Base-by-base conservation (phyloP, 2,113 vertebrate species). In the Labeo catla region DNA sequence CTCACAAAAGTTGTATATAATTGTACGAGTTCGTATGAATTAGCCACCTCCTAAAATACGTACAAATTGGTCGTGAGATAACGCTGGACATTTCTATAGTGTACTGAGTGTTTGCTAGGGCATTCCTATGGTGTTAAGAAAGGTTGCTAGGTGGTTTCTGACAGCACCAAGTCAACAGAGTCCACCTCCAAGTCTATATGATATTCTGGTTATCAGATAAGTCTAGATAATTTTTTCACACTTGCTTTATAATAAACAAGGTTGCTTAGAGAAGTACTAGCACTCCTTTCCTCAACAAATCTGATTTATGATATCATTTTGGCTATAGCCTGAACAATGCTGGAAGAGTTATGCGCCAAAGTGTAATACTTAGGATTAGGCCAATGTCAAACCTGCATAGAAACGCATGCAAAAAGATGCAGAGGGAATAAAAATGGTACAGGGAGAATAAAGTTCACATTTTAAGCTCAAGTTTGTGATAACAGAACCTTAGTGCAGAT, bases 251-350 rank as follows among this genome's bases (percentile, higher is more conserved):
- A 19, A 7, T 68, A 68, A 68, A 68, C 21, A 73, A 73, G 2
- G 39, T 43, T 45, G 70, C 70, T 73, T 45, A 73, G 70, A 73
- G 70, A 45, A 21, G 8, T 45, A 73, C 21, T 11, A 45, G 39
- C 16, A 10, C 39, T 72, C 19, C 36, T 73, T 39, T 45, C 7
- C 28, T 68, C 65, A 36, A 68, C 65, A 68, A 68, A 68, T 68
- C 21, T 39, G 28, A 66, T 66, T 66, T 28, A 8, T 34, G 6
- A 6, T 68, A 68, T 36, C 13, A 68, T 68, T 45, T 73, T 73
- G 39, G 39, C 70, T 73, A 2, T 73, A 11, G 70, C 39, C 70
- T 73, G 70, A 73, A 73, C 70, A 45, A 39, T 73, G 70, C 70
- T 73, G 70, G 8, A 73, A 68, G 65, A 68, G 34, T 68, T 68